Evolutionary conservation across 2,113 vertebrate genomes (phyloP).

Genomic region (Heptranchias perlo): DNA sequence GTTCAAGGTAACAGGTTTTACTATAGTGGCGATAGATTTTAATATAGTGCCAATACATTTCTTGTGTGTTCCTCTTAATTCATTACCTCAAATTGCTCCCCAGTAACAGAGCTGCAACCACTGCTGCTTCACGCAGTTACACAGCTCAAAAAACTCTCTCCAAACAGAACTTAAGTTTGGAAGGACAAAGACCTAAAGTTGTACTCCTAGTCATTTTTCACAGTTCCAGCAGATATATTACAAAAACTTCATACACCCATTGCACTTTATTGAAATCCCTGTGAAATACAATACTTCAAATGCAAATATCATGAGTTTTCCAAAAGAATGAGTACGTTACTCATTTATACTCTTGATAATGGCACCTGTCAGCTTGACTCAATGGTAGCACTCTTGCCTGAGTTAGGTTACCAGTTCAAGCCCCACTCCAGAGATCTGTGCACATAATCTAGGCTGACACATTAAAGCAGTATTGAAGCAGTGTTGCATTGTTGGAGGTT

Average conservation of each 20-base stretch:
- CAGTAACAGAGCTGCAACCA: not conserved
- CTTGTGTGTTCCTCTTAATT: not conserved
- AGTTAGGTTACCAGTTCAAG: not conserved
- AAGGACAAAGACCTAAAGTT: not conserved
- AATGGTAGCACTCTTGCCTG: not conserved
- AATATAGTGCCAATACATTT: not conserved
- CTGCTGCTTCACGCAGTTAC: not conserved
- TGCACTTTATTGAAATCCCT: not conserved
- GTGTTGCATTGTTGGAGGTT: not conserved
- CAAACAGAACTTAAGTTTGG: not conserved
- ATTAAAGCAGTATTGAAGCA: not conserved
- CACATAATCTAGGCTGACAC: not conserved
- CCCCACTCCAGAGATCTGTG: not conserved
- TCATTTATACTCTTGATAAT: not conserved
- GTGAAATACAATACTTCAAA: not conserved
- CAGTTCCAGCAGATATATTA: not conserved
- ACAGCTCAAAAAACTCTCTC: not conserved
- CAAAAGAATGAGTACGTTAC: not conserved
- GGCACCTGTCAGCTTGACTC: not conserved
- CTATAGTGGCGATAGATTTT: not conserved
- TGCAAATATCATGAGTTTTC: not conserved
- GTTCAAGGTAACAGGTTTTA: too few species aligned
- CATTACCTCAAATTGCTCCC: not conserved
- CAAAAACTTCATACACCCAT: not conserved
- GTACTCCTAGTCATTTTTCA: not conserved